Evolutionary conservation across 2,113 vertebrate species (phyloP), one percentile per base, ranked within the genome.

Genomic region (Peromyscus leucopus): DNA sequence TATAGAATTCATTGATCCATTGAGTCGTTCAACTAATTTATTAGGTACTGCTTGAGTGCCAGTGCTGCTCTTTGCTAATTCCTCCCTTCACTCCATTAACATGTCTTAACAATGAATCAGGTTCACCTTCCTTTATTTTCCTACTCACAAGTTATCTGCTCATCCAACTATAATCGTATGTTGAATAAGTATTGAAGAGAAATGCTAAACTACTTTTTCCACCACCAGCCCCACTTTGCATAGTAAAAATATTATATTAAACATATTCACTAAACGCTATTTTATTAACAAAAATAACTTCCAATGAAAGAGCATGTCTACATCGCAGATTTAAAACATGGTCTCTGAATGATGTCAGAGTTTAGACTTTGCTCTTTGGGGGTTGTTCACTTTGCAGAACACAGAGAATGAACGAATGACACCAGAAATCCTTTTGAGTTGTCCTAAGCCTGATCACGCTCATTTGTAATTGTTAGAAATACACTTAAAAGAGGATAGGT

Each of bases 381-480:
- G 46, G 51, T 51, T 31, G 33, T 7, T 82, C 17, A 1, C 33
- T 83, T 86, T 82, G 51, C 46, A 86, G 61, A 31, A 72, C 3
- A 57, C 28, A 63, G 1, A 3, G 48, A 78, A 91, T 87, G 86
- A 95, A 39, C 46, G 6, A 90, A 75, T 67, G 19, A 22, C 61
- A 48, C 79, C 48, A 36, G 39, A 17, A 75, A 75, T 36, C 31
- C 72, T 87, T 78, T 96, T 74, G 63, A 67, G n/a, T 79, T 91
- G 88, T 95, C 79, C 78, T 96, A 89, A 97, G 94, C 95, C 92
- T 51, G 59, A 92, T 95, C 31, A 2, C 21, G 46, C 33, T 94
- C 91, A 72, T 86, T 97, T 95, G 36, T 78, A 97, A 93, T 89
- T 83, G 39, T 89, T 90, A 93, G 86, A 31, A 86, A 94, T 83